phyloP scores from a whole-genome alignment of 2,888 invertebrate species.

The Lysandra bellargus region DNA sequence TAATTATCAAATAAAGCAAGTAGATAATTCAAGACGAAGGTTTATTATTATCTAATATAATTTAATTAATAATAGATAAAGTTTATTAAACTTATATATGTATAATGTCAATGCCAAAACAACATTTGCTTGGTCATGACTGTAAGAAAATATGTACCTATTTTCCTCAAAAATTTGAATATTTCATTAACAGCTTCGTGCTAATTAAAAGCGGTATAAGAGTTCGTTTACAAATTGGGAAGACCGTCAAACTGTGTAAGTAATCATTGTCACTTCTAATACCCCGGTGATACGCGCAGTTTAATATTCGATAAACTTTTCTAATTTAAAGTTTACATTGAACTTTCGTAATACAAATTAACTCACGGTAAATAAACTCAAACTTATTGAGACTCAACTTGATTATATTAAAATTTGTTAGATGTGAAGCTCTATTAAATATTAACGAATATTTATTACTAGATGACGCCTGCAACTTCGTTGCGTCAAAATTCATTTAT shows the following conservation, averaged over 20 bases:
- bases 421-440: not conserved
- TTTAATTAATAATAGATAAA: too few species aligned
- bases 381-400: not conserved
- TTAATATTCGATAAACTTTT: conserved; percentile 27
- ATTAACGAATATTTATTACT: not conserved
- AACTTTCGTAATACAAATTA: conserved; percentile 20
- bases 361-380: not conserved
- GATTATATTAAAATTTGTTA: not conserved
- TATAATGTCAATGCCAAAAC: too few species aligned
- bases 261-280: conserved; percentile 9
- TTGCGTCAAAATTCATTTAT: too few species aligned
- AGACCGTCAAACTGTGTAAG: not conserved
- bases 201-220: not conserved
- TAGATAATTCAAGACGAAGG: too few species aligned
- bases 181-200: not conserved
- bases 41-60: too few species aligned
- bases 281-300: conserved; percentile 7
- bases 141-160: too few species aligned
- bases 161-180: too few species aligned
- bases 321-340: conserved; percentile 21
- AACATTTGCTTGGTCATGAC: too few species aligned
- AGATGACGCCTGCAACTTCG: too few species aligned
- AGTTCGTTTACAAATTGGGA: not conserved
- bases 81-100: too few species aligned
- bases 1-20: too few species aligned